Base-by-base conservation (phyloP, 2,888 invertebrate species). In the Watsonalla cultraria region DNA sequence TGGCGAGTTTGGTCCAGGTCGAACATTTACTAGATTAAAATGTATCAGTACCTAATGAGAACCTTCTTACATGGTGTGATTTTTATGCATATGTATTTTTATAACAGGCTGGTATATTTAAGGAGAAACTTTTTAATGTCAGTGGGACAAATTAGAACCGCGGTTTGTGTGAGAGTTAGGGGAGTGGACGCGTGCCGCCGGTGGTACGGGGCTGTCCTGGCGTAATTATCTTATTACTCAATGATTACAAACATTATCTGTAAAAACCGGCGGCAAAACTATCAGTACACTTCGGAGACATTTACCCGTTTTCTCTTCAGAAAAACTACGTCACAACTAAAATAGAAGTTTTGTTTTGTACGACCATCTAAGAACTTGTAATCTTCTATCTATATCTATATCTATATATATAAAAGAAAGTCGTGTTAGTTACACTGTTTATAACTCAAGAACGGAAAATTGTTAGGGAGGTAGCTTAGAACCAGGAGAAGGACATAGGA, bases 51-150 rank as follows among this genome's bases (percentile, higher is more conserved):
- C n/a, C n/a, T n/a, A n/a, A n/a, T n/a, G n/a, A 11, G 11, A 8
- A 42, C 42, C 4, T 37, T 37, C 8, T 37, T 9, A 42, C 11
- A 8, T 11, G 8, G 5, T 58, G 59, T 46, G 59, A 66, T 60
- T 55, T 66, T 61, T 63, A 64, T 24, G 24, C 24, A 24, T 4
- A 24, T 4, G 24, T 24, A 24, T 24, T 24, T 58, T 56, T 56
- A 58, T 55, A 59, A 60, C 57, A 60, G 57, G 61, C 62, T 64
- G 61, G 59, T 61, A 65, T 68, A 66, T 74, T 72, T 76, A 79
- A 74, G 74, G 72, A 74, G 76, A 82, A 80, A 80, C 72, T 73
- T 72, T 76, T 79, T 75, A 62, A 71, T 76, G 79, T 76, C 64
- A 80, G 81, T 82, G 61, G 79, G 69, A 61, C 80, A 68, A 64